Evolutionary conservation across 2,797 vertebrate genomes (phyloP).

Genomic region (Lateolabrax maculatus): DNA sequence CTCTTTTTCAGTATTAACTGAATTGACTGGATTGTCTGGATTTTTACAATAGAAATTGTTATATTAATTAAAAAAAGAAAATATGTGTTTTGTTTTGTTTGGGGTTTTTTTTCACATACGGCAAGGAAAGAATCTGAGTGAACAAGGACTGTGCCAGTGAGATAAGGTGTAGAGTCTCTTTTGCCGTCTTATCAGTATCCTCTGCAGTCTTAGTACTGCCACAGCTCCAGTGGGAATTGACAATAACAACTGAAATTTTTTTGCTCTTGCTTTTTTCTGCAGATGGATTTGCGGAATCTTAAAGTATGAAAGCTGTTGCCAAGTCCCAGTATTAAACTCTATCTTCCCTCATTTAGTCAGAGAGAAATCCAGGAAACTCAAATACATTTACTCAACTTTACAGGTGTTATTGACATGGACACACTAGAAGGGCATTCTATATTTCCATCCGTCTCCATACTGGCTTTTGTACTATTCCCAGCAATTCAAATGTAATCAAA

Average conservation of each 20-base stretch:
- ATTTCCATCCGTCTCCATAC: slow-evolving; percentile 39
- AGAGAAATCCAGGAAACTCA: slow-evolving; percentile 70
- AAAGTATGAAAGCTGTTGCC: slow-evolving; percentile 74
- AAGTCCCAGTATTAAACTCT: slow-evolving; percentile 73
- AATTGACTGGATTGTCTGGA: slow-evolving; percentile 63
- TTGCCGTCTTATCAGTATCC: slow-evolving; percentile 84
- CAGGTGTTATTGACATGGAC: slow-evolving; percentile 67
- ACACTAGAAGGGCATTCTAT: slow-evolving; percentile 35
- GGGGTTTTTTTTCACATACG: slow-evolving; percentile 51
- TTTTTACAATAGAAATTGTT: slow-evolving; percentile 66
- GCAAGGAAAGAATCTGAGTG: slow-evolving; percentile 73
- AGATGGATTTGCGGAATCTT: slow-evolving; percentile 78
- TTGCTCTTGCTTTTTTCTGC: slow-evolving; percentile 66
- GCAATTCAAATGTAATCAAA: slow-evolving; percentile 27
- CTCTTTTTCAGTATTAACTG: slow-evolving; percentile 58
- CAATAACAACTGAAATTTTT: slow-evolving; percentile 75
- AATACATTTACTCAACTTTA: slow-evolving; percentile 69
- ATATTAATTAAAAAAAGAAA: slow-evolving; percentile 72
- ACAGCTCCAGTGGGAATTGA: slow-evolving; percentile 78
- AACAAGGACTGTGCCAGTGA: slow-evolving; percentile 82
- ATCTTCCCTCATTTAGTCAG: slow-evolving; percentile 75
- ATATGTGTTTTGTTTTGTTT: slow-evolving; percentile 73
- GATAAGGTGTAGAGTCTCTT: slow-evolving; percentile 84
- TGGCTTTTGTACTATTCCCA: slow-evolving; percentile 27
- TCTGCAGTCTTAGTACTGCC: slow-evolving; percentile 79